Conservation (phyloP, 2,113 vertebrate genomes). For the Gymnocephalus cernua region DNA sequence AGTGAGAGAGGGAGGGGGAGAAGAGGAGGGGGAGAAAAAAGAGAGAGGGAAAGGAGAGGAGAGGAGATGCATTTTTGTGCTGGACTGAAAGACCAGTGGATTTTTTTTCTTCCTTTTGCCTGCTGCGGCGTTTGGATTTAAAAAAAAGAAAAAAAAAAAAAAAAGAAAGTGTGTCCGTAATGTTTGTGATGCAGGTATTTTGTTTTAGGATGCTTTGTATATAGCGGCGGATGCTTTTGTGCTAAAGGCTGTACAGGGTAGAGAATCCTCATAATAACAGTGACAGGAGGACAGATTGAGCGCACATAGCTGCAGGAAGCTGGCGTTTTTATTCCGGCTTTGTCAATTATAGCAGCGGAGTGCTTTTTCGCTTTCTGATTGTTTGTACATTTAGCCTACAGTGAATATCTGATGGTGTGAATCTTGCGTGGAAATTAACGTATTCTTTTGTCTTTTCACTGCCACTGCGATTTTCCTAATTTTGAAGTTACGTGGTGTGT, state of each 20-base stretch:
- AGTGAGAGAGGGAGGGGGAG: conserved; percentile 48
- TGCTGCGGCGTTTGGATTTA: conserved; percentile 76
- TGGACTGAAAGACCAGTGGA: conserved; percentile 74
- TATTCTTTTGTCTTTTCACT: not conserved
- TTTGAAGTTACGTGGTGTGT: conserved; percentile 3
- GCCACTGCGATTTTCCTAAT: not conserved
- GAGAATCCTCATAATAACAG: not conserved
- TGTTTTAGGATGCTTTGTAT: not conserved
- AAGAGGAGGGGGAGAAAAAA: conserved; percentile 68
- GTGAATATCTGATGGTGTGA: not conserved
- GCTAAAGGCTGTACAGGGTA: not conserved
- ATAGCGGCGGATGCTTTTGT: conserved; percentile 26
- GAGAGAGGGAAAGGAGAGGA: conserved; percentile 75
- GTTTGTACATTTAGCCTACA: not conserved
- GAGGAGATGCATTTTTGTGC: conserved; percentile 81
- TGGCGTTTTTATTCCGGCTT: conserved; percentile 7
- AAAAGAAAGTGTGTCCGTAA: conserved; percentile 61
- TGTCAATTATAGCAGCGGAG: conserved; percentile 25
- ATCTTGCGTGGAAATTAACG: not conserved
- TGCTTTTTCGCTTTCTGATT: not conserved
- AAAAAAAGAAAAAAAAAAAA: not conserved
- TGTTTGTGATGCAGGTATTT: conserved; percentile 44
- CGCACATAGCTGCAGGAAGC: conserved; percentile 34
- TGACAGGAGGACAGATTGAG: conserved; percentile 4
- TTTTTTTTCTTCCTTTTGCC: conserved; percentile 56